Evolutionary conservation across 1,140 invertebrate species (phyloP), one percentile per base, ranked within the genome.

Genomic region (Dendrolimus punctatus): DNA sequence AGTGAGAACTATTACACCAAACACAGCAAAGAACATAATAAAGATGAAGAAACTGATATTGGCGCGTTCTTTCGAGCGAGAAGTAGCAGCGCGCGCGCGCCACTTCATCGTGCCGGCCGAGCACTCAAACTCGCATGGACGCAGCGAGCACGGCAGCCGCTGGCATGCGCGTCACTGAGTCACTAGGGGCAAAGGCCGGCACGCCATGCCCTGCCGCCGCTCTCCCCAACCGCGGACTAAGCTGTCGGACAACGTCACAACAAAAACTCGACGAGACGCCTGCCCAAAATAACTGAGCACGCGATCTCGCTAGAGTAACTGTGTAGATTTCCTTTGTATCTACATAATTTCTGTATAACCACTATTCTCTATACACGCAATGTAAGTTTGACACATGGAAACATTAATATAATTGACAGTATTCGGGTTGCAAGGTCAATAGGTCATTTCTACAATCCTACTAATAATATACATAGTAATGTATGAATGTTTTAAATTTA

Each of bases 1-100:
- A 41, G 94, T 95, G 44, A 96, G 87, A 8, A 96, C 91, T 62
- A 96, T 96, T 50, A 95, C 83, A 7, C 93, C 93, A 69, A 96
- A 96, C 41, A 96, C 92, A n/a, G 91, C 93, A 74, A 96, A 95
- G 78, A 96, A 96, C 88, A 95, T 94, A 55, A 96, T 90, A 39
- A 96, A 94, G 68, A 96, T 92, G 85, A 95, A 92, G 82, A 95
- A 96, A 58, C 94, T 95, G 90, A 95, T 91, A 73, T 94, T 93
- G 52, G 94, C 94, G 51, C 95, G 88, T 69, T 96, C 94, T 62
- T 91, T 90, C 48, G 91, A 90, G 71, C 91, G 85, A 61, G 75
- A 72, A 63, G 74, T 59, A 37, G 69, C 63, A 62, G 73, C 67
- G 63, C 77, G 77, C 66, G 66, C 68, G 59, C 72, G 74, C 77